These are phyloP conservation scores for Amblyopsis rosae DNA, from an alignment of 2,113 vertebrate species.

Conservation along the genomic window DNA sequence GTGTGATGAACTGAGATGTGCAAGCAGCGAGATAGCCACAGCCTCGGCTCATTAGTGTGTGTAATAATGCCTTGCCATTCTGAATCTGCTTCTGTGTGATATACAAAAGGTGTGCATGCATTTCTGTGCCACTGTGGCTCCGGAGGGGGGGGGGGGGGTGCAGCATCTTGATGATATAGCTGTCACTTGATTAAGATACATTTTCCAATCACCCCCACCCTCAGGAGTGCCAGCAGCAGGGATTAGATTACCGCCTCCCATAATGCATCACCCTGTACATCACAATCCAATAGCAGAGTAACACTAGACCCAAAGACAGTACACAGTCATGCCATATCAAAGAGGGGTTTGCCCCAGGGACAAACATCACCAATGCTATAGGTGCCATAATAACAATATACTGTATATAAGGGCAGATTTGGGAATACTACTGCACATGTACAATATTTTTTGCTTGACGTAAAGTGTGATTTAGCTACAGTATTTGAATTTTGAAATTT, in stretches of 20 bases:
- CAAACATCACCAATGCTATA: constrained; percentile 14
- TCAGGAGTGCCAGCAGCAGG: constrained; percentile 46
- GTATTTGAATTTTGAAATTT: no score
- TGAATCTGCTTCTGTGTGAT: no score
- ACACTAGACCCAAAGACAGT: constrained; percentile 7
- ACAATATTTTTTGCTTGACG: not conserved
- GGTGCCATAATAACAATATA: constrained; percentile 2
- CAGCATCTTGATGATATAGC: constrained; percentile 41
- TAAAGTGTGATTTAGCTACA: no score
- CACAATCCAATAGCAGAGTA: constrained; percentile 55
- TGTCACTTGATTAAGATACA: constrained; percentile 72
- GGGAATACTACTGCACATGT: constrained; percentile 3
- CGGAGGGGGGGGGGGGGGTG: not conserved
- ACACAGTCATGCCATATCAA: constrained; percentile 10
- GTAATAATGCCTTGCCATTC: no score
- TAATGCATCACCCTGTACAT: constrained; percentile 67
- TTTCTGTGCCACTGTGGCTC: no score
- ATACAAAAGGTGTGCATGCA: no score
- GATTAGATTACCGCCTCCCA: constrained; percentile 75
- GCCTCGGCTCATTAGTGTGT: no score
- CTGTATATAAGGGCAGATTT: constrained; percentile 20
- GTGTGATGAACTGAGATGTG: no score
- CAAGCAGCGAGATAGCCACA: no score
- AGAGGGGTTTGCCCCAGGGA: constrained; percentile 35
- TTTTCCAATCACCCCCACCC: constrained; percentile 65